phyloP scores from a whole-genome alignment of 2,797 vertebrate genomes.

The Pyrocephalus nanus region DNA sequence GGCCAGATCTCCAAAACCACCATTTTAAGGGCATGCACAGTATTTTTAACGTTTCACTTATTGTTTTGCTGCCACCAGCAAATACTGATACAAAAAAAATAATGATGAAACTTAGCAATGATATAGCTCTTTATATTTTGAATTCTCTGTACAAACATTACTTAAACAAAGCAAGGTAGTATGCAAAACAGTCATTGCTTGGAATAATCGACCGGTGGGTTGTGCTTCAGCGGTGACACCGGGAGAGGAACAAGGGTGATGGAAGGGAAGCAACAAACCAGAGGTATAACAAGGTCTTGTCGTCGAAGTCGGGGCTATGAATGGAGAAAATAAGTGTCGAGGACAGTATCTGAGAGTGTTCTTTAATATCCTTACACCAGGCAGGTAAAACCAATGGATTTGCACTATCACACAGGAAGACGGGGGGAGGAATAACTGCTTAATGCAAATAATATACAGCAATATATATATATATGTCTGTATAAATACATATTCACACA shows the following conservation, averaged over 20 bases:
- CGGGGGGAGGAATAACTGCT: not conserved
- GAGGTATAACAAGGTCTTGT: not conserved
- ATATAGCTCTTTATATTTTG: constrained; percentile 49
- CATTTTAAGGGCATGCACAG: not conserved
- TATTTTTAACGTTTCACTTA: fast-evolving
- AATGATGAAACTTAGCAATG: constrained; percentile 27
- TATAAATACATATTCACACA: constrained; percentile 24
- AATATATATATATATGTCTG: not conserved
- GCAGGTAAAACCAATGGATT: not conserved
- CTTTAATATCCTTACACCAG: not conserved
- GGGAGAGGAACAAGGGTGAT: not conserved
- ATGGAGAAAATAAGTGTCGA: not conserved
- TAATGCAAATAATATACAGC: constrained; percentile 24
- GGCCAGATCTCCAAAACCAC: not conserved
- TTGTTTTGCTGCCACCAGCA: not conserved
- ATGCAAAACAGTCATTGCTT: constrained; percentile 29
- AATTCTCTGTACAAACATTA: constrained; percentile 48
- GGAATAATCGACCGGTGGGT: not conserved
- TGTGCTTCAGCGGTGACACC: not conserved
- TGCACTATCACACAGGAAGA: not conserved
- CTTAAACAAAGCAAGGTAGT: constrained; percentile 44
- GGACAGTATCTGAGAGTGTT: not conserved
- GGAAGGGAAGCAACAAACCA: not conserved
- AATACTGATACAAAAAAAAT: not conserved
- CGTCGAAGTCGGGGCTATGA: not conserved